Evolutionary conservation across 2,888 invertebrate species (phyloP), one percentile per base, ranked within the genome.

Genomic region (Prosopocoilus inquinatus): DNA sequence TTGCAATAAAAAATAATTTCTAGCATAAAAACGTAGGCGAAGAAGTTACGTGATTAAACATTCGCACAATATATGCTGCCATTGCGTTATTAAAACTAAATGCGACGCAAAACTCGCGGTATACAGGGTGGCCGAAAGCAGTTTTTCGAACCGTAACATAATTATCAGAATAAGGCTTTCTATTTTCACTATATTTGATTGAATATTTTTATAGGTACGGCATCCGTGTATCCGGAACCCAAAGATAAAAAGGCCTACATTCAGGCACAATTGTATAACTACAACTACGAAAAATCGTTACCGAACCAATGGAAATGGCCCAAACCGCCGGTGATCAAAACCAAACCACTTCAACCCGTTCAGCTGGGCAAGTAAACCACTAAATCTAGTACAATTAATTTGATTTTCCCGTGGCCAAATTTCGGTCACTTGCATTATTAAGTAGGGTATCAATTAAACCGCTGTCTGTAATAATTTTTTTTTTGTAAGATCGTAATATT

Each of bases 151-250:
- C 7, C 7, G 20, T 28, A 5, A 2, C 7, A 5, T 5, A 28
- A 28, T 20, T 20, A 20, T 4, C 4, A 20, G 4, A 20, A 20
- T 20, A 20, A 3, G 20, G 2, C 20, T 20, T 20, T 20, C 20
- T 2, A 20, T 20, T 20, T 36, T 11, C 36, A 36, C 3, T 0
- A 38, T 1, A 38, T 20, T 11, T 47, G 50, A 36, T 36, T 45
- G 34, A 15, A 38, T 57, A 65, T 58, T 64, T 55, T 72, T 73
- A 12, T 71, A 90, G 90, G 88, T 76, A 81, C 90, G 63, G 93
- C 94, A 2, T 91, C 92, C 2, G 86, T 89, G 2, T 94, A 94
- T 74, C 94, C 94, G 0, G 88, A 92, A 75, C 94, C 94, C 38
- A 84, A 84, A 64, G 87, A 94, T 70, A 84, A 91, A 69, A 78